These are phyloP conservation scores for Selene dorsalis DNA, from an alignment of 2,797 vertebrate species.

Conservation along the genomic window DNA sequence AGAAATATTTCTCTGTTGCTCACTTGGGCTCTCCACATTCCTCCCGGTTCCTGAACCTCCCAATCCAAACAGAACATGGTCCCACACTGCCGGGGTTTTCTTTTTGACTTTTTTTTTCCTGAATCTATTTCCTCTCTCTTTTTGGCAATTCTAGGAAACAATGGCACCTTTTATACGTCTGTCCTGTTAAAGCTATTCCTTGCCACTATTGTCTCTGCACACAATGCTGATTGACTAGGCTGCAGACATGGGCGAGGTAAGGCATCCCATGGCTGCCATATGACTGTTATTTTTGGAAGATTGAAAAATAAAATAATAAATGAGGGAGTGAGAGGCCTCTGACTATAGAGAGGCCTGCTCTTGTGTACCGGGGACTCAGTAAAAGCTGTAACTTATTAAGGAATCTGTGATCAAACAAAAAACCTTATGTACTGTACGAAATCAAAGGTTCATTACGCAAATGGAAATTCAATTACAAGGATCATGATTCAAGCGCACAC, in stretches of 20 bases:
- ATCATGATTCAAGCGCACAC: conserved; percentile 21
- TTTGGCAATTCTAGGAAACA: conserved; percentile 73
- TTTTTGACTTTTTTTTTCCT: conserved; percentile 70
- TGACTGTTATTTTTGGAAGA: conserved; percentile 53
- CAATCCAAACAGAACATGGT: conserved; percentile 83
- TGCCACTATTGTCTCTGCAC: conserved; percentile 69
- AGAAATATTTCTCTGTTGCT: conserved; percentile 84
- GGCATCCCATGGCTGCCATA: conserved; percentile 37
- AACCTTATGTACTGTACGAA: conserved; percentile 10
- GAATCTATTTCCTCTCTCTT: conserved; percentile 81
- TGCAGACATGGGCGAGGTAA: conserved; percentile 46
- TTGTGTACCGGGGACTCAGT: conserved; percentile 19
- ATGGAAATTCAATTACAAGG: conserved; percentile 37
- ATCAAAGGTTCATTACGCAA: conserved; percentile 34
- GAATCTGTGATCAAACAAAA: conserved; percentile 38
- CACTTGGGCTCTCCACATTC: conserved; percentile 82
- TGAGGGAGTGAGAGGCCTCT: conserved; percentile 18
- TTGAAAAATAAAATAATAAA: conserved; percentile 49
- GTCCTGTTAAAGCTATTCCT: conserved; percentile 55
- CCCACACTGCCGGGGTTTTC: conserved; percentile 79
- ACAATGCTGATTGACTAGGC: conserved; percentile 58
- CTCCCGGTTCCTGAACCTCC: conserved; percentile 83
- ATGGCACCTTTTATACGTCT: conserved; percentile 76
- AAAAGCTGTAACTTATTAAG: conserved; percentile 46
- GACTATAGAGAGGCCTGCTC: background rate